Evolutionary conservation across 2,113 vertebrate genomes (phyloP).

Genomic region (Entosphenus tridentatus): DNA sequence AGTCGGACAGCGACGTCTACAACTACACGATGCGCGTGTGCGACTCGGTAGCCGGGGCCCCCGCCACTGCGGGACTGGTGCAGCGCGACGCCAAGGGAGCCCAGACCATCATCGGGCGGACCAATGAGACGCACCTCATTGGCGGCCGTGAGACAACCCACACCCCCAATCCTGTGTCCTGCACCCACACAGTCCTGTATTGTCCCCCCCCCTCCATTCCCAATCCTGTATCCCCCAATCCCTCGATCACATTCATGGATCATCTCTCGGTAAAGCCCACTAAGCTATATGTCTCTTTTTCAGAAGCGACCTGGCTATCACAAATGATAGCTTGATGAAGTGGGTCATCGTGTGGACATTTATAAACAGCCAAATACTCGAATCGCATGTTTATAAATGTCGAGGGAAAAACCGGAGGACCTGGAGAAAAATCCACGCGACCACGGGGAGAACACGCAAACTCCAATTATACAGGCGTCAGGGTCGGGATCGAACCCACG

Average conservation of each 20-base stretch:
- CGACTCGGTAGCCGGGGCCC: slow-evolving; percentile 28
- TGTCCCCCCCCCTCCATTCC: slow-evolving; percentile 9
- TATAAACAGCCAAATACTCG: no score
- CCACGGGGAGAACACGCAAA: no score
- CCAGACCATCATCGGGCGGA: slow-evolving; percentile 32
- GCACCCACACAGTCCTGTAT: neutral
- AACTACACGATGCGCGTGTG: slow-evolving; percentile 50
- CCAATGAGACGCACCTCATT: slow-evolving; percentile 35
- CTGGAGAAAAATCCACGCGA: no score
- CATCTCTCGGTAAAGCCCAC: neutral
- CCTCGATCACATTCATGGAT: neutral
- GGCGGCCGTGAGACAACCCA: slow-evolving; percentile 43
- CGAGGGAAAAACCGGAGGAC: no score
- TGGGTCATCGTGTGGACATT: no score
- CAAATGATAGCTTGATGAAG: no score
- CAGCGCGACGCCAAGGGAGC: slow-evolving; percentile 19
- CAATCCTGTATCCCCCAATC: neutral
- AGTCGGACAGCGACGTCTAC: slow-evolving; percentile 17
- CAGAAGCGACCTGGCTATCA: no score
- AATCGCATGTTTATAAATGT: no score
- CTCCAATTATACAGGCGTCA: no score
- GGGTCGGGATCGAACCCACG: no score
- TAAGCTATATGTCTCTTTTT: no score
- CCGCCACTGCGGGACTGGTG: slow-evolving; percentile 31
- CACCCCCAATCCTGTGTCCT: neutral